Base-by-base conservation (phyloP, 2,797 vertebrate genomes). In the Anguilla anguilla region DNA sequence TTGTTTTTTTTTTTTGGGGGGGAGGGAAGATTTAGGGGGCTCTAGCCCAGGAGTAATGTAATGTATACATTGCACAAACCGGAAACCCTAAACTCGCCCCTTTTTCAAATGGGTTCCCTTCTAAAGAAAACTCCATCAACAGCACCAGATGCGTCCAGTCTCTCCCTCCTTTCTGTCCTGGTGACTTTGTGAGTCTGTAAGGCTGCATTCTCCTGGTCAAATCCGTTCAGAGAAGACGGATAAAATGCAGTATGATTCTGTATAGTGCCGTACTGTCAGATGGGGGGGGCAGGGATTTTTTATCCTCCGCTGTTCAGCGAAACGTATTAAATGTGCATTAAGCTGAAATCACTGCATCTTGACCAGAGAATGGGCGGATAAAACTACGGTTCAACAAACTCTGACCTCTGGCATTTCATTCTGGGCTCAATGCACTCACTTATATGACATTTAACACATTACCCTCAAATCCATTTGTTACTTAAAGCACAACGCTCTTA, bases 211-310 rank as follows among this genome's bases (percentile, higher is more conserved):
- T 74, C 85, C 0, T 79, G 7, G 85, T 86, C 87, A 86, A 89
- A 90, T 91, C 92, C 59, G n/a, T 85, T 87, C 3, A 85, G 93
- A 92, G 87, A 93, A 91, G 89, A 91, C 91, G 64, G 88, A 93
- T 31, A 28, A 82, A 83, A 46, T 10, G 51, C 10, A 13, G 13
- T 46, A n/a, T 53, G 3, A 25, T n/a, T 64, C 43, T 81, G 22
- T 13, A 22, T 57, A n/a, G 6, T 22, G 81, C 81, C 9, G 92
- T 86, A 49, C 39, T 91, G 92, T 92, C 93, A 94, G 93, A 93
- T 93, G 93, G 93, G 89, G 93, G 89, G 39, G 9, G 15, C 31
- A 35, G 11, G 83, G 57, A 15, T 3, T 49, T 49, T 53, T 3
- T 85, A 83, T 3, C 0, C 25, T 22, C 53, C 55, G 15, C 25